Evolutionary conservation across 2,113 vertebrate genomes (phyloP), one percentile per base, ranked within the genome.

Genomic region (Paedocypris sp.): DNA sequence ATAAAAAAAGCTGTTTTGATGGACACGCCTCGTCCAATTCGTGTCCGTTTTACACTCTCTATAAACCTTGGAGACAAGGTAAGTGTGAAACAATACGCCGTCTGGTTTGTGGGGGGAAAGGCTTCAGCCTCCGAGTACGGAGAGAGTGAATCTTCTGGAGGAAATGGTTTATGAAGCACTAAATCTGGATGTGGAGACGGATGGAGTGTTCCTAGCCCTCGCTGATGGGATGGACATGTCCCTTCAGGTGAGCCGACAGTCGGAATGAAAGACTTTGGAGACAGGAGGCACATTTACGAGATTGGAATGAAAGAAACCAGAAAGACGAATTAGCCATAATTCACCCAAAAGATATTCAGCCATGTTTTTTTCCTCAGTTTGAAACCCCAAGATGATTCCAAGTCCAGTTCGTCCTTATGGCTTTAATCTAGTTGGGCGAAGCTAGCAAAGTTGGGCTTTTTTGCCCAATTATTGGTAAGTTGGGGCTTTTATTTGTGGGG

Each of bases 161-260:
- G 66, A 73, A 71, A 73, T 67, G 68, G 52, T 71, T 75, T 71
- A 75, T 67, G 68, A 70, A 64, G 65, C 31, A 38, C 73, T 73
- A 75, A 75, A 73, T 71, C 68, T 64, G 39, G 16, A 12, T 8
- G 19, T 16, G 33, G 53, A 63, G 57, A 63, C 41, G 46, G 62
- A 56, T 60, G 9, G 11, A 47, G 42, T 13, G 12, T 42, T 61
- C 58, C 54, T 58, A 62, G 43, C 41, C 61, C 42, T 46, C 36
- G 63, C 50, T 60, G 42, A 71, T 58, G 29, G 65, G 57, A 60
- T 20, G 25, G 39, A 15, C 18, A 54, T 71, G 45, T 65, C 62
- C 42, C 51, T 61, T 61, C 38, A 56, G 45, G 50, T 51, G 57
- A 64, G 64, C 46, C 41, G 19, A 39, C 13, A 60, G 53, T 33